Evolutionary conservation across 2,888 invertebrate genomes (phyloP).

Genomic region (Rhodophaea formosa): DNA sequence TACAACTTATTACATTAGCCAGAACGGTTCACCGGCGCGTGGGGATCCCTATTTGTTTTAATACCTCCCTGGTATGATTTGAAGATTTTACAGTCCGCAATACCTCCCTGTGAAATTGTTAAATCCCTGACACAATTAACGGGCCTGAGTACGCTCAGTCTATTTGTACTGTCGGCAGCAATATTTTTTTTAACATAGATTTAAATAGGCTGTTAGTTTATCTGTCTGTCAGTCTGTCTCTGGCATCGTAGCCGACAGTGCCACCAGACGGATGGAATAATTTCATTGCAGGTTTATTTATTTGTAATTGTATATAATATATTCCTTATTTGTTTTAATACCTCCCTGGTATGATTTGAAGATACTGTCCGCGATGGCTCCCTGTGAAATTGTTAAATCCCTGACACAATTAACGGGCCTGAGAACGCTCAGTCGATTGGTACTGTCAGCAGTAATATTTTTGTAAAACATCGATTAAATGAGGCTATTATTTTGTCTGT

Average conservation of each 20-base stretch:
- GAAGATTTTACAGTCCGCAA: slow-evolving; percentile 9
- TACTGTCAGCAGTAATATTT: neutral
- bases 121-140: slow-evolving; percentile 22
- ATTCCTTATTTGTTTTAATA: slow-evolving; percentile 12
- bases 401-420: slow-evolving; percentile 26
- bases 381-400: slow-evolving; percentile 17
- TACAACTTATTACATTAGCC: slow-evolving; percentile 3
- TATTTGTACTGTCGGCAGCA: neutral
- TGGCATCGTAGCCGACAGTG: too few species aligned
- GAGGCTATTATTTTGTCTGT: too few species aligned
- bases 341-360: slow-evolving; percentile 12
- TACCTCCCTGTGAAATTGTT: slow-evolving; percentile 10
- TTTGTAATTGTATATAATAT: too few species aligned
- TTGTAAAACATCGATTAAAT: too few species aligned
- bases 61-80: slow-evolving; percentile 13
- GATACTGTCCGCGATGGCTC: slow-evolving; percentile 6
- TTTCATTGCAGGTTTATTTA: too few species aligned
- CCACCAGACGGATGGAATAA: too few species aligned
- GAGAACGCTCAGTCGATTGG: slow-evolving; percentile 17
- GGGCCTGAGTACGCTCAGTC: slow-evolving; percentile 26
- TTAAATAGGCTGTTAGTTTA: too few species aligned
- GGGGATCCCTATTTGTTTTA: slow-evolving; percentile 11
- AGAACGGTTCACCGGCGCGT: neutral
- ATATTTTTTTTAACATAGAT: too few species aligned
- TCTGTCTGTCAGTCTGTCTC: too few species aligned